Base-by-base conservation (phyloP, 92 coral and sea anemone species). In the Porites rus region DNA sequence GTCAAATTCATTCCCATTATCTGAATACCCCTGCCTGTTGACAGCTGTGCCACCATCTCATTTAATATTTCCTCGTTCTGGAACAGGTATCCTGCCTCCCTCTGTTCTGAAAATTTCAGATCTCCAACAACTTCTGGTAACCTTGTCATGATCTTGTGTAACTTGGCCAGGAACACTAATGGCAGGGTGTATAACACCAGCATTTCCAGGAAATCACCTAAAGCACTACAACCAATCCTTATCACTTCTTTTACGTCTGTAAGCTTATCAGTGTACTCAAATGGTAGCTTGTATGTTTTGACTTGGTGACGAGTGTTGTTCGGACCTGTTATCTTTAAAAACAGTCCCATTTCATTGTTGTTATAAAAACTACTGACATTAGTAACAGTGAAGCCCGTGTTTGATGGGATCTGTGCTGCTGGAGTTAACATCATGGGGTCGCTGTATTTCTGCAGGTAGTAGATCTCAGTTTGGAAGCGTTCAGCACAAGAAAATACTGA, bases 181-280 rank as follows among this genome's bases (percentile, higher is more conserved):
- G 98, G 98, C 9, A 91, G 89, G 89, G 91, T 90, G 91, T 90
- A 94, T 66, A 94, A 62, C 21, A 93, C 90, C 19, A 84, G n/a
- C 71, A 92, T 74, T 78, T 92, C 92, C 54, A 91, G 82, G 61
- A 89, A 56, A 72, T 87, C 92, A 13, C 56, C 81, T 25, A 88
- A 6, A 22, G 81, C 79, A 24, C 78, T 76, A 52, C 77, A 60
- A 8, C 60, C n/a, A 10, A 93, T 83, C 78, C 67, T 93, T 18
- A 64, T 53, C 2, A 90, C 85, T 52, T 88, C 87, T 7, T 9
- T 16, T 31, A 21, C 66, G 63, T 88, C 90, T 19, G 76, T 70
- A 66, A 62, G 7, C n/a, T 68, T 19, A 21, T 54, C 56, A 10
- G 56, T 84, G 63, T 65, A 77, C 18, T 79, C 12, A 6, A 19